Evolutionary conservation across 2,797 vertebrate species (phyloP), one percentile per base, ranked within the genome.

Genomic region (Coracias cyanogaster): DNA sequence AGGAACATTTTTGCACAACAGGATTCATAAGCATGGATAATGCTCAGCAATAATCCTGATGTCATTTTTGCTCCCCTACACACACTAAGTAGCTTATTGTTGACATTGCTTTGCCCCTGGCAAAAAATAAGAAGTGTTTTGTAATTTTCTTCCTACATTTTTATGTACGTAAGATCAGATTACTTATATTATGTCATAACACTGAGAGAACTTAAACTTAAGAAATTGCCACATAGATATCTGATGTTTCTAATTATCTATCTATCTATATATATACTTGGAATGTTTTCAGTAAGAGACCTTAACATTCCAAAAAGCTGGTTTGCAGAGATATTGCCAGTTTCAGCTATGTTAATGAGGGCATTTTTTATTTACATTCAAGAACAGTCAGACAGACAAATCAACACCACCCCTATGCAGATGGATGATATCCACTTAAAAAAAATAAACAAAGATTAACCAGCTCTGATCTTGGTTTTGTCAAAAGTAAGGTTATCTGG

Each of bases 11-110:
- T 92, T 94, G 39, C 31, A 95, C 84, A 91, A 89, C 39, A 33
- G 72, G 57, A 95, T 91, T 70, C 52, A 86, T 81, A 95, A 95
- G 92, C 43, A 57, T 71, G n/a, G 94, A 94, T 78, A 90, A 96
- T 41, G 16, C 45, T 67, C 39, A 79, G 67, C 74, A 82, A 73
- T 81, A 94, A 60, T 45, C 51, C 35, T 35, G 21, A 15, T 57
- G 29, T 46, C 94, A 54, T 83, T 86, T 87, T 87, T 61, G 11
- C 45, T 94, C 22, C 64, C 29, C 46, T 84, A 28, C 21, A 21
- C 51, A 62, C 15, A 29, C 29, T 80, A 85, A 84, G 84, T 51
- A 79, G 29, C 65, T 95, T 93, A 39, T n/a, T 96, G 49, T 90
- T 94, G 81, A 66, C 74, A 77, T 20, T 83, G 74, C 58, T 73